Conservation (phyloP, 2,797 vertebrate genomes). For the Picus viridis region DNA sequence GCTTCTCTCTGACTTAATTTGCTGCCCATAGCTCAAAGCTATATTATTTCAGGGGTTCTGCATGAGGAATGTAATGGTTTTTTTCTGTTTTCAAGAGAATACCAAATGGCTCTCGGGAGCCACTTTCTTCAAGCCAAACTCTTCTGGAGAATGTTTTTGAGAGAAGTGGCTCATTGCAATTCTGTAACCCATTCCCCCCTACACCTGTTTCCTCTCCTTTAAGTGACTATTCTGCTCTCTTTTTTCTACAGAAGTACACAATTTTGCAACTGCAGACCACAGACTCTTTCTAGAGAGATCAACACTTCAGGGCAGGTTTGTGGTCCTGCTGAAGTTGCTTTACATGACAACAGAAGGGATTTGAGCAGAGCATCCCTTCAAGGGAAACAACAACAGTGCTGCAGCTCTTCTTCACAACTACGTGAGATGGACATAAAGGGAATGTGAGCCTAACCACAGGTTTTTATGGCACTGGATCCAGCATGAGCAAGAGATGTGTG, state of each 20-base stretch:
- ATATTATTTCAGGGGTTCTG: background rate
- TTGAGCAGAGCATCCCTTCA: background rate
- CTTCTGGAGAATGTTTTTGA: background rate
- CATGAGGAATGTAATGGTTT: background rate
- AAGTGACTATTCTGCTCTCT: background rate
- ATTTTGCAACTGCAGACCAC: background rate
- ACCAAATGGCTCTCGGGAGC: background rate
- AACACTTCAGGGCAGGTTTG: background rate
- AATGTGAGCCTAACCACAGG: background rate
- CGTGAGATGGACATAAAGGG: fast-evolving
- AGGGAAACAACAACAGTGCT: background rate
- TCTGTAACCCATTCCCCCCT: background rate
- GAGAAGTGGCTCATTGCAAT: background rate
- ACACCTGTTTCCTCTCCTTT: background rate
- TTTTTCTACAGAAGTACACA: background rate
- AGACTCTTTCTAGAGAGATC: background rate
- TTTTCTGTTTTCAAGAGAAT: background rate
- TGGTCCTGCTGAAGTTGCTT: background rate
- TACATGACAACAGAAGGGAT: background rate
- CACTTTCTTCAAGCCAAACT: background rate
- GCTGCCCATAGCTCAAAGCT: background rate
- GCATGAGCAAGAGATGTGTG: background rate
- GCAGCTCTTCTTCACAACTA: background rate
- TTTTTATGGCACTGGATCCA: background rate
- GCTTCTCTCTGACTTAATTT: background rate